Evolutionary conservation across 2,113 vertebrate genomes (phyloP).

Genomic region (Chionis minor): DNA sequence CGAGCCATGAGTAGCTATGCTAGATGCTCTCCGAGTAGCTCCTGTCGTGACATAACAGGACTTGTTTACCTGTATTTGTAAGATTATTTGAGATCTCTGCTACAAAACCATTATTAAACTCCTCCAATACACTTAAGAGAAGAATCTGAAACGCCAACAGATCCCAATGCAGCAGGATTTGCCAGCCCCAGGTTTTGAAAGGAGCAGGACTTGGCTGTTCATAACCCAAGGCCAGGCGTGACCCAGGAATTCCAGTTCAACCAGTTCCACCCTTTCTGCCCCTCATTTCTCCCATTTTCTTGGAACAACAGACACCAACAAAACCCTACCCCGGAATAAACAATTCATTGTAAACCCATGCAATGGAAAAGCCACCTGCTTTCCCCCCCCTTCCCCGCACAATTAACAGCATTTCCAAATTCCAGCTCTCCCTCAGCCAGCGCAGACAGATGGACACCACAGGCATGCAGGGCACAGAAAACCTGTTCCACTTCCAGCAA

Average conservation of each 20-base stretch:
- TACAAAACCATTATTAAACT: background rate
- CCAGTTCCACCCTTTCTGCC: constrained; percentile 5
- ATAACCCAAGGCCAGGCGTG: background rate
- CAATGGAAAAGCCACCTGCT: constrained; percentile 14
- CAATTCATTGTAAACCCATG: background rate
- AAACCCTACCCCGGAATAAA: background rate
- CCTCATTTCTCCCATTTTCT: background rate
- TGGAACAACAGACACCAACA: background rate
- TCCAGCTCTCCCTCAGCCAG: background rate
- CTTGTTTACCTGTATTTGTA: background rate
- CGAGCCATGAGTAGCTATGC: rapidly evolving
- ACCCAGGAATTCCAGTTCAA: constrained; percentile 32
- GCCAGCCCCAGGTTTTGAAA: background rate
- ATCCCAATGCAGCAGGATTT: background rate
- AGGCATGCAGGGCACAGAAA: background rate
- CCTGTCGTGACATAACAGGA: background rate
- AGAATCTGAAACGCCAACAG: background rate
- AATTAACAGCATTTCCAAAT: constrained; percentile 11
- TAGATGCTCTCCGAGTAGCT: background rate
- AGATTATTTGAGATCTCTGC: background rate
- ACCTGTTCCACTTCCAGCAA: background rate
- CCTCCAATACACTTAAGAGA: background rate
- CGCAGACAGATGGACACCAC: background rate
- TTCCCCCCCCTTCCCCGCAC: background rate
- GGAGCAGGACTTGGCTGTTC: background rate